Base-by-base conservation (phyloP, 2,888 invertebrate genomes). In the Tenthredo scrophulariae region DNA sequence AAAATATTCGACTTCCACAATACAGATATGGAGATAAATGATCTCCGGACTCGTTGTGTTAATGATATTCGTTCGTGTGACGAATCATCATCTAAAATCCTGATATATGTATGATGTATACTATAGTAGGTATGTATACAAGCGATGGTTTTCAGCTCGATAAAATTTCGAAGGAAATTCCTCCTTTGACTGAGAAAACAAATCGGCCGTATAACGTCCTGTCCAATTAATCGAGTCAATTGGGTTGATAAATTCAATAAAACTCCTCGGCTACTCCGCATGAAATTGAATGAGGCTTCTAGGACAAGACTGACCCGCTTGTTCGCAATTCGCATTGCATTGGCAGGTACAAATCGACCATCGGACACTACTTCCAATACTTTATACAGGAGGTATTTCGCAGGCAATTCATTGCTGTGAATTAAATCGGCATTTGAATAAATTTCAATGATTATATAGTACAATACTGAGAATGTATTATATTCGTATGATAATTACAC, bases 161-260 rank as follows among this genome's bases (percentile, higher is more conserved):
- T 18, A 33, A 33, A 33, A 18, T 67, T 67, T 67, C 1, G 18
- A 43, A 18, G 40, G 22, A 43, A 74, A 18, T 33, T 67, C 18
- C 7, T 67, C 18, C 67, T 67, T 15, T 13, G 0, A 4, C 29
- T 6, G n/a, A 54, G n/a, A 54, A 62, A 22, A 80, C 80, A 40
- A 80, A 80, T 80, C 62, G 37, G 7, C 62, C 40, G 15, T 54
- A 58, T 37, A 33, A 37, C 75, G 75, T 79, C 50, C 54, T 37
- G 79, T 40, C 43, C 80, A 29, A 80, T 80, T 80, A 62, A 62
- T 80, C 80, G 80, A 80, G 80, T 80, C 80, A 80, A 80, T 80
- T 80, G n/a, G 40, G 62, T 40, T 62, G 13, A 62, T 80, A 62
- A 80, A 80, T 80, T 80, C 22, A 40, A 80, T 80, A 62, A 40